phyloP scores from a whole-genome alignment of 2,797 vertebrate genomes.

The Epinephelus malabaricus region DNA sequence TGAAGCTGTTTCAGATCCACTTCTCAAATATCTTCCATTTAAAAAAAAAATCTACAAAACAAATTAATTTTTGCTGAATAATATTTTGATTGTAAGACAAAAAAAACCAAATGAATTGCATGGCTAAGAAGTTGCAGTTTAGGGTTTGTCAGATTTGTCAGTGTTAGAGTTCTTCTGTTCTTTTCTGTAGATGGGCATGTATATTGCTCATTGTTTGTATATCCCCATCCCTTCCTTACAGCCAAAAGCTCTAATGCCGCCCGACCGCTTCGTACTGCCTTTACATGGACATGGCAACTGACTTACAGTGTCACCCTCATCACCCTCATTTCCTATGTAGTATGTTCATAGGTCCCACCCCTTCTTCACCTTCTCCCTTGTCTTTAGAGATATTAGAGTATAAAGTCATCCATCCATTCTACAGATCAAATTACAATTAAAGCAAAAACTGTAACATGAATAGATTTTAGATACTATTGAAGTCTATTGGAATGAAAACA shows the following conservation, averaged over 20 bases:
- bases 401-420: slow-evolving; percentile 94
- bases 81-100: slow-evolving; percentile 80
- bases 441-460: slow-evolving; percentile 87
- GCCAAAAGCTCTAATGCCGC: slow-evolving; percentile 99
- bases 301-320: slow-evolving; percentile 95
- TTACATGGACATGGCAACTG: slow-evolving; percentile 99
- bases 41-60: slow-evolving; percentile 65
- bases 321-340: slow-evolving; percentile 97
- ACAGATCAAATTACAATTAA: slow-evolving; percentile 84
- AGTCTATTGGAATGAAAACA: slow-evolving; percentile 82
- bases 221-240: slow-evolving; percentile 99
- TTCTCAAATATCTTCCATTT: slow-evolving; percentile 76
- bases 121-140: slow-evolving; percentile 99
- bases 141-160: slow-evolving; percentile 99
- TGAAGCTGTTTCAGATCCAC: slow-evolving; percentile 92
- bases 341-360: slow-evolving; percentile 93
- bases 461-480: slow-evolving; percentile 91
- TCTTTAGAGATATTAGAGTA: slow-evolving; percentile 93
- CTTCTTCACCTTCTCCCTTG: slow-evolving; percentile 84
- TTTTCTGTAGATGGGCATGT: slow-evolving; percentile 98
- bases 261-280: slow-evolving; percentile 99
- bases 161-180: slow-evolving; percentile 99
- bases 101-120: slow-evolving; percentile 89
- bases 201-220: slow-evolving; percentile 99
- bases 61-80: slow-evolving; percentile 56